Evolutionary conservation across 2,113 vertebrate genomes (phyloP).

Genomic region (Rhinolophus sinicus): DNA sequence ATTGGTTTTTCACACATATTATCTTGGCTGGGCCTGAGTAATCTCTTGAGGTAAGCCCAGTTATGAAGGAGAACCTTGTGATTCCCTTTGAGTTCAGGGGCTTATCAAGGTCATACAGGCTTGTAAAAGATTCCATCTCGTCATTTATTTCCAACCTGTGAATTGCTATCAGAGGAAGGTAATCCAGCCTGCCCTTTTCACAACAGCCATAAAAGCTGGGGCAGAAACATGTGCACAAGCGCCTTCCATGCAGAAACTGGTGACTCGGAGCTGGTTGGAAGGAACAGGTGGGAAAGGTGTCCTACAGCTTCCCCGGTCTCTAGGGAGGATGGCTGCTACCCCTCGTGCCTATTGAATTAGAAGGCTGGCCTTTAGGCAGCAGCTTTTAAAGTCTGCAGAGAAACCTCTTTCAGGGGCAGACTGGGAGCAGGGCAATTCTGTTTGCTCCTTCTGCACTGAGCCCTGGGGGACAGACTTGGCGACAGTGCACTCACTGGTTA

Average conservation of each 20-base stretch:
- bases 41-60: constrained; percentile 21
- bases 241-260: neutral
- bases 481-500: neutral
- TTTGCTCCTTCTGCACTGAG: neutral
- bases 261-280: neutral
- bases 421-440: neutral
- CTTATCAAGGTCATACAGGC: constrained; percentile 54
- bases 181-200: neutral
- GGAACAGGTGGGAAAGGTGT: neutral
- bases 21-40: constrained; percentile 45
- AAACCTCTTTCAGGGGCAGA: neutral
- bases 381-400: neutral
- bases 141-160: neutral
- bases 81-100: neutral
- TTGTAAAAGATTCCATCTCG: neutral
- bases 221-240: neutral
- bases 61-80: neutral
- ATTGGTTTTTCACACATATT: constrained; percentile 74
- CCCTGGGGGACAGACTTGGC: no score
- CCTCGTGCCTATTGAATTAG: neutral
- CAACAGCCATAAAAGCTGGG: neutral
- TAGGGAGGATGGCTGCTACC: neutral
- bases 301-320: neutral
- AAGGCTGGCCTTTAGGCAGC: neutral
- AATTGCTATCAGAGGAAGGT: neutral